Percentiles rank a stretch among this genome's conserved stretches.
Evolutionary conservation across 2,113 vertebrate genomes (phyloP).

Genomic region (Isurus oxyrinchus): DNA sequence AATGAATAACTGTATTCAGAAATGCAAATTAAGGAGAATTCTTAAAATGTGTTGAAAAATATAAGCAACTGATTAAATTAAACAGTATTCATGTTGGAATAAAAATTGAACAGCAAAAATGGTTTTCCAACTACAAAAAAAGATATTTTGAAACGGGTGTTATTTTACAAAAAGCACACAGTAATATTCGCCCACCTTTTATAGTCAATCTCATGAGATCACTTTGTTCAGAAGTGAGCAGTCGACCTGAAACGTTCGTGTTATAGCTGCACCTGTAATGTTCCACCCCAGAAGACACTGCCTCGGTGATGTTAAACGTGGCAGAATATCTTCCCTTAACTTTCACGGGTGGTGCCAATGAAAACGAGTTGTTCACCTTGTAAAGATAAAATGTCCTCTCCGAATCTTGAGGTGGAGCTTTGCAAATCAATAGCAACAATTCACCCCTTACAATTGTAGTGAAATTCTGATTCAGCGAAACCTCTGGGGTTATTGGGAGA

Average conservation of each 20-base stretch:
- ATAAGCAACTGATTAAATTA: no score
- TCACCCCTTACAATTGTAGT: not conserved
- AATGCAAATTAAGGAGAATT: no score
- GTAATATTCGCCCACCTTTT: not conserved
- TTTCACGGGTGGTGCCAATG: accelerated
- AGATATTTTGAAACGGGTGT: no score
- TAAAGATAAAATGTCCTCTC: not conserved
- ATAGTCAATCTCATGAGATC: not conserved
- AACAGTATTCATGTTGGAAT: no score
- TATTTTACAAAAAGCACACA: not conserved
- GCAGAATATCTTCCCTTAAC: not conserved
- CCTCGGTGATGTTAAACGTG: not conserved
- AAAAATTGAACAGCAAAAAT: no score
- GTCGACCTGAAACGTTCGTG: not conserved
- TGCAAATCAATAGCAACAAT: not conserved
- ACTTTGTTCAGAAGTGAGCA: not conserved
- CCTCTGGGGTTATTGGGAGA: not conserved
- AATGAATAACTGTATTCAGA: no score
- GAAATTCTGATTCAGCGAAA: not conserved
- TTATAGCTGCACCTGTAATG: not conserved
- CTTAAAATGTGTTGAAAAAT: no score
- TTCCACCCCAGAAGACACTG: not conserved
- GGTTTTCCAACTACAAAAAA: no score
- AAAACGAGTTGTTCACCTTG: not conserved
- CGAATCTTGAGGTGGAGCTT: not conserved